Base-by-base conservation (phyloP, 2,113 vertebrate genomes). In the Oreochromis tanganicae region DNA sequence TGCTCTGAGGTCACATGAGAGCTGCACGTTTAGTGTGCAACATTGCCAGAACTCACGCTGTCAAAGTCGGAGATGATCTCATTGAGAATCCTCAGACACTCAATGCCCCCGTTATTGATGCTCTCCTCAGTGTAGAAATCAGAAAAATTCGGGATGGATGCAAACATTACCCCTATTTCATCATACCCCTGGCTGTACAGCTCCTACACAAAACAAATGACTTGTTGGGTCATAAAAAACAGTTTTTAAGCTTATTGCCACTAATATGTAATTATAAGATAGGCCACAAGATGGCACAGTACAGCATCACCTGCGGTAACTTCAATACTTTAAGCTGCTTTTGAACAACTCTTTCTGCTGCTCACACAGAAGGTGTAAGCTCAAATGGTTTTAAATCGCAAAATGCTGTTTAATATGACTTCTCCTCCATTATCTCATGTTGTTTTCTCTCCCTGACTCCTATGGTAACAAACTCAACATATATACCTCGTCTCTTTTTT, bases 21-120 rank as follows among this genome's bases (percentile, higher is more conserved):
- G 54, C 10, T 29, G 9, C 27, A 75, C 5, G 16, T 19, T 29
- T 48, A 48, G 24, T 50, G 17, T 32, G 24, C 14, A 27, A 36
- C 21, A 78, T 3, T 24, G 43, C 0, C 12, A 46, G n/a, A 2
- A 95, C 97, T 97, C 95, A 99, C 98, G 2, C 97, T 97, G 19
- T 99, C 98, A 1, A 99, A 99, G 91, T 99, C 98, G 0, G 98
- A 99, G 95, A 99, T 99, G 80, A 99, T 99, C 95, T 99, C 98
- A 1, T 99, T 99, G 87, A 99, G 98, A 94, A 99, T 99, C 56
- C 98, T 94, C 66, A 99, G 96, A 92, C 98, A 99, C 90, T 99
- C 98, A 0, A 99, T 96, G 57, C 98, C 98, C 1, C 98, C 98
- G 0, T 99, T 99, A 93, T 99, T 99, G 94, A 99, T 98, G 93